A percentile compares a stretch with the other conserved stretches of the same genome.
Evolutionary conservation across 2,888 invertebrate species (phyloP).

Genomic region (Caenorhabditis sp.): DNA sequence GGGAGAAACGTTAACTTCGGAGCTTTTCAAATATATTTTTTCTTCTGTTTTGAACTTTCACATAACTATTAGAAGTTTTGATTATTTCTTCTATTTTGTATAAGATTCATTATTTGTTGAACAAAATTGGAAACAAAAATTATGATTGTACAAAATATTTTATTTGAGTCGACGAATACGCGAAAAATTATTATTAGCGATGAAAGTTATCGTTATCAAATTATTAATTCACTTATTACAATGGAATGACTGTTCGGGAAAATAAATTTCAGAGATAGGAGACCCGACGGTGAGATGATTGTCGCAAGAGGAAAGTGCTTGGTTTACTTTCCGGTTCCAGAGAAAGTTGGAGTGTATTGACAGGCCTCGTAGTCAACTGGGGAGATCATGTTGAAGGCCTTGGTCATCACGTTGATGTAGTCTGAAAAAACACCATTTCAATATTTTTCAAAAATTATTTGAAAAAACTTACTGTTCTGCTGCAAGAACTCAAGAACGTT

Average conservation of each 20-base stretch:
- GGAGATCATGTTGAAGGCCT: slow-evolving; percentile 84
- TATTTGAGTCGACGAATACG: too few species aligned
- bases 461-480: slow-evolving; percentile 80
- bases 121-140: too few species aligned
- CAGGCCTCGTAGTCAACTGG: slow-evolving; percentile 83
- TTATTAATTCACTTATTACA: slow-evolving; percentile 31
- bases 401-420: slow-evolving; percentile 83
- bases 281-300: slow-evolving; percentile 59
- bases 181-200: too few species aligned
- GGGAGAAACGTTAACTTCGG: too few species aligned
- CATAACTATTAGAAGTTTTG: too few species aligned
- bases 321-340: slow-evolving; percentile 81
- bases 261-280: slow-evolving; percentile 23
- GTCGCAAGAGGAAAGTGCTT: slow-evolving; percentile 17
- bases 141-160: too few species aligned
- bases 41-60: too few species aligned
- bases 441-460: not conserved
- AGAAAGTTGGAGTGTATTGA: slow-evolving; percentile 83
- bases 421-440: slow-evolving; percentile 79
- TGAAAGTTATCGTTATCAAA: slow-evolving; percentile 38
- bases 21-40: too few species aligned
- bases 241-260: slow-evolving; percentile 22
- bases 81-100: not conserved
- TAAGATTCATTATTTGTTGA: too few species aligned
- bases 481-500: slow-evolving; percentile 83